Percentiles rank a stretch among this genome's conserved stretches.
Evolutionary conservation across 2,113 vertebrate genomes (phyloP).

Genomic region (Cynoglossus semilaevis): DNA sequence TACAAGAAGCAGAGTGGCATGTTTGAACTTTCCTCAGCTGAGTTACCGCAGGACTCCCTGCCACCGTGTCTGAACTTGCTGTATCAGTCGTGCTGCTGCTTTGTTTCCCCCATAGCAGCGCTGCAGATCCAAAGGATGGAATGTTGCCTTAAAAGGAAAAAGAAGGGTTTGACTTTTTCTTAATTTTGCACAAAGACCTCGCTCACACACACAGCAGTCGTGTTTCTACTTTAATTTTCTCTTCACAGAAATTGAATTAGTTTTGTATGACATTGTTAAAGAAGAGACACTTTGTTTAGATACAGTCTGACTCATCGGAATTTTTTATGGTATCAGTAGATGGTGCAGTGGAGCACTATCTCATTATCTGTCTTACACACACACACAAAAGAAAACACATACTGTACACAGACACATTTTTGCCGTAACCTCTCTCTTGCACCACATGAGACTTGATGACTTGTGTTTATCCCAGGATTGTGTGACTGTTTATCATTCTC

Average conservation of each 20-base stretch:
- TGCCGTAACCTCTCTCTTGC: slow-evolving; percentile 32
- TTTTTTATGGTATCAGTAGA: no score
- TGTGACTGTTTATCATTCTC: slow-evolving; percentile 6
- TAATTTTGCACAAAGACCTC: background rate
- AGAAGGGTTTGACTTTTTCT: background rate
- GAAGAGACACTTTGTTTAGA: background rate
- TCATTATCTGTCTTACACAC: no score
- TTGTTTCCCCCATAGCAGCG: slow-evolving; percentile 1
- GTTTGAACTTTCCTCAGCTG: slow-evolving; percentile 18
- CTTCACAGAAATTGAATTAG: background rate
- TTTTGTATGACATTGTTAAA: background rate
- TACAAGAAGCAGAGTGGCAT: background rate
- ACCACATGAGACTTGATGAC: slow-evolving; percentile 35
- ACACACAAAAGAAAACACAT: background rate
- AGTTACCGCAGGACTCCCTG: slow-evolving; percentile 17
- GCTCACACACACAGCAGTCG: background rate
- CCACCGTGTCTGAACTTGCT: slow-evolving; percentile 60
- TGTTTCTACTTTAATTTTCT: background rate
- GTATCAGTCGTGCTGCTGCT: slow-evolving; percentile 1
- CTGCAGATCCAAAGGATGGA: background rate
- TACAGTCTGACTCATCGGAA: background rate
- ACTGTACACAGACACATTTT: slow-evolving; percentile 8
- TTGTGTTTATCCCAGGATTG: slow-evolving; percentile 34
- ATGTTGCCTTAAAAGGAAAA: slow-evolving; percentile 48
- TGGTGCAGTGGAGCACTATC: no score